Base-by-base conservation (phyloP, 2,113 vertebrate species). In the Mesocricetus auratus region DNA sequence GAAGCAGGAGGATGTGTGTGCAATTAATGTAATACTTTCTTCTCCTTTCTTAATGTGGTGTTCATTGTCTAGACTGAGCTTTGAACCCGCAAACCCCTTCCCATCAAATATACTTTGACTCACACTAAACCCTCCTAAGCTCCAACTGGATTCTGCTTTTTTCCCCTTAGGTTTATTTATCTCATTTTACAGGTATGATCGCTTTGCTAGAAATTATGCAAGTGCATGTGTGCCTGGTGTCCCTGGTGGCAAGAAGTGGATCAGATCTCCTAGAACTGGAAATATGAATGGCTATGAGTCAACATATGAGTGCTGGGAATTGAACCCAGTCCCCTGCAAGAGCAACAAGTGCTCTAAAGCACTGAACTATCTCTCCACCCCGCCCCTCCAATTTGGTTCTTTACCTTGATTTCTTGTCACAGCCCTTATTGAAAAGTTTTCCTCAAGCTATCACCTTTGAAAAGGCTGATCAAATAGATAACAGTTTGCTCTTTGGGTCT, bases 401-500 rank as follows among this genome's bases (percentile, higher is more conserved):
- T 16, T 75, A 29, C 39, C 73, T 66, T 91, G 60, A 24, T 42
- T 88, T 68, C 16, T 87, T 21, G 31, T 86, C 71, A 56, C 31
- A 75, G 47, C 19, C 26, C 4, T 85, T 71, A 56, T 77, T 31
- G 36, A 93, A 77, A 86, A 33, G 16, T 78, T 47, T 29, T 95
- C 21, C n/a, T 16, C 13, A 42, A 74, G 21, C 39, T 68, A 13
- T 88, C 26, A 77, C 73, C 21, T 91, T 93, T 47, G 16, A 89
- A 92, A 93, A 82, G 36, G 33, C 26, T n/a, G 89, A 53, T 66
- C 16, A 42, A 94, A 17, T 47, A 90, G 60, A 86, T 93, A 29
- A 73, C 24, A 39, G n/a, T 31, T 81, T 24, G 56, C 33, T 3
- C 60, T 86, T 91, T 24, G 15, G 73, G 29, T 64, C 2, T 87